Percentiles rank a stretch among this genome's conserved stretches.
phyloP scores from a whole-genome alignment of 2,113 vertebrate species.

The Ameiurus melas region DNA sequence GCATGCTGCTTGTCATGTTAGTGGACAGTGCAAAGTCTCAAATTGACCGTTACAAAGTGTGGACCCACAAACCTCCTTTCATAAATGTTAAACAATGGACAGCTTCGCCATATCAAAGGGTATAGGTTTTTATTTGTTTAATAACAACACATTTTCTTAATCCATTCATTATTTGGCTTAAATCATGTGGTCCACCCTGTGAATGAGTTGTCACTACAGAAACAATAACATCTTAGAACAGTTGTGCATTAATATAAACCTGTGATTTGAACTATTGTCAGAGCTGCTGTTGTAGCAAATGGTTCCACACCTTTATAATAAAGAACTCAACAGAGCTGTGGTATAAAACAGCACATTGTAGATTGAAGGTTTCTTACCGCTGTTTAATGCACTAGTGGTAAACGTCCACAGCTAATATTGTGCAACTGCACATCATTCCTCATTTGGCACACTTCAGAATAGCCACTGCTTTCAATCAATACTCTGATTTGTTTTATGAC shows the following conservation, averaged over 20 bases:
- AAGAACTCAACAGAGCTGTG: background rate
- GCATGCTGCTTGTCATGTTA: background rate
- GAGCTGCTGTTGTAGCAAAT: background rate
- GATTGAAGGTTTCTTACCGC: background rate
- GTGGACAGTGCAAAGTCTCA: background rate
- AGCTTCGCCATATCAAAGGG: background rate
- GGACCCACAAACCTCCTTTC: background rate
- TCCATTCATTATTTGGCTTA: background rate
- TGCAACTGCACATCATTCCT: background rate
- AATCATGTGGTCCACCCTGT: background rate
- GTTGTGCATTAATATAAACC: background rate
- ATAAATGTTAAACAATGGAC: background rate
- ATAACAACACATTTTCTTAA: background rate
- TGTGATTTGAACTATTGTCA: background rate
- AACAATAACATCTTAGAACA: background rate
- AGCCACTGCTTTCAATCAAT: background rate
- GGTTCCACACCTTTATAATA: background rate
- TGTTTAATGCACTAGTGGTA: background rate
- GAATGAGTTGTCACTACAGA: background rate
- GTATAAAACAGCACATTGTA: background rate
- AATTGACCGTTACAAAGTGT: background rate
- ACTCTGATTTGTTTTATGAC: slow-evolving; percentile 1
- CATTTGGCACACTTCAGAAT: background rate
- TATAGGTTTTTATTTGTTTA: background rate
- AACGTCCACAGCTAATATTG: background rate